Conservation (phyloP, 2,797 vertebrate species). For the Siniperca undulata region DNA sequence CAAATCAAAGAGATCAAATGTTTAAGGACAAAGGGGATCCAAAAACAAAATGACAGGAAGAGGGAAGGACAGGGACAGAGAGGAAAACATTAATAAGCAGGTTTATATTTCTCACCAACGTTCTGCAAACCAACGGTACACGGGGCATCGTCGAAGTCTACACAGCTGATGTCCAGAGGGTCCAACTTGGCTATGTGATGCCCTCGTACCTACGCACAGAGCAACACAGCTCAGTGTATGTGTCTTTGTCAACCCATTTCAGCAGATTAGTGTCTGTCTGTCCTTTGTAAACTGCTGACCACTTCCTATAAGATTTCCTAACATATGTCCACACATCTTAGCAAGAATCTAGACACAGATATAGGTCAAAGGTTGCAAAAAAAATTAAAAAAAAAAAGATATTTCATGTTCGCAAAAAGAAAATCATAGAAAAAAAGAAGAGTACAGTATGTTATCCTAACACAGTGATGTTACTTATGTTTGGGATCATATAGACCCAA, state of each 20-base stretch:
- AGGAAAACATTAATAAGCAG: background rate
- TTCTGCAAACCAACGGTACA: slow-evolving; percentile 91
- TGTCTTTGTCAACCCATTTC: background rate
- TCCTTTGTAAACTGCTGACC: slow-evolving; percentile 19
- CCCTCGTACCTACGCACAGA: slow-evolving; percentile 86
- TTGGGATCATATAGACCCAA: too few relatives aligned
- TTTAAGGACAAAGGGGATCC: background rate
- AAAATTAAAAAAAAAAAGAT: too few relatives aligned
- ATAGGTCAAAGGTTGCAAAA: background rate
- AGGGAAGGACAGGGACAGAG: background rate
- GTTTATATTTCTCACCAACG: slow-evolving; percentile 88
- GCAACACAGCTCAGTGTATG: slow-evolving; percentile 15
- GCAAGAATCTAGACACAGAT: background rate
- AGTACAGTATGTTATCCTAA: too few relatives aligned
- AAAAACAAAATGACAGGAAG: slow-evolving; percentile 17
- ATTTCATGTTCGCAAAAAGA: too few relatives aligned
- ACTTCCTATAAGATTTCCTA: slow-evolving; percentile 19
- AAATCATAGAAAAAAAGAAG: too few relatives aligned
- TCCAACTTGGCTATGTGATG: slow-evolving; percentile 97
- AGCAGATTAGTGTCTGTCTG: background rate
- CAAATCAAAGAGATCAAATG: slow-evolving; percentile 6
- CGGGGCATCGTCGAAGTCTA: slow-evolving; percentile 94
- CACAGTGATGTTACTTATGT: too few relatives aligned
- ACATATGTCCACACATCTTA: background rate
- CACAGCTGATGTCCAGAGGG: slow-evolving; percentile 95